Base-by-base conservation (phyloP, 2,113 vertebrate genomes). In the Daubentonia madagascariensis region DNA sequence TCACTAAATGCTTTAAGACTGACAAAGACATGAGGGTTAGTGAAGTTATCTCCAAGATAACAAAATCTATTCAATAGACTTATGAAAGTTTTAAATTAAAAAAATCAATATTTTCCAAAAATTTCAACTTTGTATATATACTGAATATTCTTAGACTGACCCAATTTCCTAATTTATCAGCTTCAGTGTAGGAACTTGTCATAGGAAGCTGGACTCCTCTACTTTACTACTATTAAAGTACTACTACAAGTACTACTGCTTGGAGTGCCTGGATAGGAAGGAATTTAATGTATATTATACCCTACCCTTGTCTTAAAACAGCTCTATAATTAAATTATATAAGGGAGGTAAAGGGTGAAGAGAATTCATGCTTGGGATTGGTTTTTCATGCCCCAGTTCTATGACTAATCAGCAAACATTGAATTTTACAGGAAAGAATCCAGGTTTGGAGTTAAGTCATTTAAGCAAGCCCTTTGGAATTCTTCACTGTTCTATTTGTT, bases 381-480 rank as follows among this genome's bases (percentile, higher is more conserved):
- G 35, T 54, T 80, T 22, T 48, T 54, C 25, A 20, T 35, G 43
- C 25, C 61, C 95, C 57, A 63, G 14, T 70, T 90, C 35, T 48
- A 4, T 50, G 25, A 35, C 10, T 61, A 73, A 65, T 73, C 20
- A 79, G 79, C 22, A 70, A 87, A 93, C n/a, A 93, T 28, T 79
- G 30, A 61, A 0, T 63, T 23, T 79, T 75, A 14, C 1, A 88
- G n/a, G 40, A 88, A 94, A 81, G 78, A 57, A 72, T 86, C 52
- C 28, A 94, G 72, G 50, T 86, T 79, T 92, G 10, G 50, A 86
- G 54, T 67, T 94, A 40, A 30, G 20, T 12, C 61, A 43, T 63
- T 85, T 93, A 90, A 75, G 12, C 48, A 91, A 86, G 30, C 14
- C n/a, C 72, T 96, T 43, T 85, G 72, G 89, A 93, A 90, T 75